A percentile compares a stretch with the other conserved stretches of the same genome.
These are phyloP conservation scores for Drosophila infuscata DNA, from an alignment of 2,888 invertebrate species.

Conservation along the genomic window DNA sequence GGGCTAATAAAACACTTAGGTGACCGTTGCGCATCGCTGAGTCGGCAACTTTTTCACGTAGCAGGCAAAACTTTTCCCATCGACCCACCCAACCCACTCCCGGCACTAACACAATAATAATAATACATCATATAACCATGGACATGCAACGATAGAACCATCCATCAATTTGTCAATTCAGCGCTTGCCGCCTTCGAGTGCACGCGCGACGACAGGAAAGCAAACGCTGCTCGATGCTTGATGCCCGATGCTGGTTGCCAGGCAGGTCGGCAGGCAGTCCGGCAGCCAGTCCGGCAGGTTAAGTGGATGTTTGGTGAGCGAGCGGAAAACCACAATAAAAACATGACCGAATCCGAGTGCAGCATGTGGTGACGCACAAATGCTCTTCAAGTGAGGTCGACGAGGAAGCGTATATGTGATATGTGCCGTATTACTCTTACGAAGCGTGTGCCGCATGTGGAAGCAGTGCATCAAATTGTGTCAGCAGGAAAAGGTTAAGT, in stretches of 20 bases:
- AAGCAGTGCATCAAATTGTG: slow-evolving; percentile 16
- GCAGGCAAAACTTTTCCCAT: slow-evolving; percentile 37
- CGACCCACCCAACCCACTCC: neutral
- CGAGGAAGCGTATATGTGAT: slow-evolving; percentile 35
- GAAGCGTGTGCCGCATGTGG: slow-evolving; percentile 5
- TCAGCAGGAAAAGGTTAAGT: slow-evolving; percentile 7
- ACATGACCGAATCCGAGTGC: slow-evolving; percentile 38
- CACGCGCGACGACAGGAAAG: slow-evolving; percentile 33
- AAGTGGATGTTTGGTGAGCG: slow-evolving; percentile 4
- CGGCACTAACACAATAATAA: slow-evolving; percentile 40
- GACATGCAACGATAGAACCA: slow-evolving; percentile 52
- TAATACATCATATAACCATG: slow-evolving; percentile 71
- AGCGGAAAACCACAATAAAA: slow-evolving; percentile 30
- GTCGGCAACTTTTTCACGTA: slow-evolving; percentile 57
- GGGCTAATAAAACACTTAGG: slow-evolving; percentile 75
- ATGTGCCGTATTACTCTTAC: slow-evolving; percentile 27
- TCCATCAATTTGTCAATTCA: slow-evolving; percentile 79
- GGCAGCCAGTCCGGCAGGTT: neutral
- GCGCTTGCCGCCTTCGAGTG: slow-evolving; percentile 66
- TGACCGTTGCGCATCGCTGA: slow-evolving; percentile 62
- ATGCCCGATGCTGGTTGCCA: slow-evolving; percentile 6
- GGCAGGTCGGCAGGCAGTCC: neutral
- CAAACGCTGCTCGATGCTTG: slow-evolving; percentile 15
- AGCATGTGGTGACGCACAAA: slow-evolving; percentile 35
- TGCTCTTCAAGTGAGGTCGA: slow-evolving; percentile 41